Evolutionary conservation across 1,140 invertebrate species (phyloP), one percentile per base, ranked within the genome.

Genomic region (Augochlora pura): DNA sequence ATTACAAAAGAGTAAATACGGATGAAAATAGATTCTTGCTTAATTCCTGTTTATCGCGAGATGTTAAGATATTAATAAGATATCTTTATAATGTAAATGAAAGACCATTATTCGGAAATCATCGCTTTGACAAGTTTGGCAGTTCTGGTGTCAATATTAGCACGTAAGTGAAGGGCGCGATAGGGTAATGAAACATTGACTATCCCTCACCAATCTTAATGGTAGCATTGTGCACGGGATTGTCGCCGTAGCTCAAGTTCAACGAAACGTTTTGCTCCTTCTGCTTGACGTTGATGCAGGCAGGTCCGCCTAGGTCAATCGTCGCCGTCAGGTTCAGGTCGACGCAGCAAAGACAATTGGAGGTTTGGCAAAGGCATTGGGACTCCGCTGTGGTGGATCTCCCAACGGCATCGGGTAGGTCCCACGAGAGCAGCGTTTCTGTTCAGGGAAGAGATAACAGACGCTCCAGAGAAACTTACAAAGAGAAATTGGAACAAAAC

Each of bases 201-300:
- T 23, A 7, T 63, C 46, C 10, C 86, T 91, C 81, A 93, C 94
- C 93, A 76, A 93, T 90, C 39, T 88, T 93, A 14, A 94, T 93
- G 0, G 90, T 92, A 1, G 93, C 93, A 75, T 93, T 93, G 88
- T 94, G 94, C 38, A 94, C 89, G 0, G 93, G 91, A 87, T 93
- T 94, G 64, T 94, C 93, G 0, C 91, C 93, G 75, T 94, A 94
- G 71, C 90, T 94, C 25, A 94, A 83, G 69, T 94, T 94, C 74
- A 94, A 89, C 9, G 92, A 90, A 16, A 94, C 89, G 67, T 94
- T 94, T 64, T 93, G 91, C 8, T 93, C 90, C 78, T 90, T 90
- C 57, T 94, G 93, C 49, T 91, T 93, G 77, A 94, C 89, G 63
- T 91, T 92, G 16, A 94, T 91, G 81, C 94, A 94, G 23, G 92